Evolutionary conservation across 2,113 vertebrate species (phyloP), one percentile per base, ranked within the genome.

Genomic region (Odobenus rosmarus): DNA sequence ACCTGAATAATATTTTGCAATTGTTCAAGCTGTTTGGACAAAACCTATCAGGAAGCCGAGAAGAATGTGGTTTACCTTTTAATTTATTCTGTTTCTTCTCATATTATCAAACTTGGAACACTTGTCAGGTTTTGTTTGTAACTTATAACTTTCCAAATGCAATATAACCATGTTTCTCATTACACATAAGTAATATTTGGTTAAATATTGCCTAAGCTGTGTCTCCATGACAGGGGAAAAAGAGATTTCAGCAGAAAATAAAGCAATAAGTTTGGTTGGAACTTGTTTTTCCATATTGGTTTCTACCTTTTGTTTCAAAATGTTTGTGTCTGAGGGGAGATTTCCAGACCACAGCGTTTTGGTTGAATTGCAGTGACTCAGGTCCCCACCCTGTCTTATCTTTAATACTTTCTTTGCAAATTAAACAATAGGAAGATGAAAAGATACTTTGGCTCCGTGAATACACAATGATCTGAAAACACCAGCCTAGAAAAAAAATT

Each of bases 261-360:
- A 97, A 97, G 72, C 92, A 97, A 91, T 93, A 85, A 93, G 94
- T 96, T 97, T 88, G 26, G 57, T 33, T 96, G 92, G 79, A 97
- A 98, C 67, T 76, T 94, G 62, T 82, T 95, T 90, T 95, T 88
- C 92, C 93, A 92, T 92, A 71, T 80, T 95, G 79, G 53, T 97
- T 95, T 97, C 82, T 83, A 81, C 92, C 62, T 96, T 96, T 96
- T 90, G 74, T 93, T 97, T 96, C 49, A 93, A 88, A 84, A 96
- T 53, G 39, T 85, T 95, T 94, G 49, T 89, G n/a, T 95, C 83
- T 83, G 67, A 88, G 46, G 49, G 86, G 77, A 96, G 69, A 88
- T 95, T 97, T 96, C 86, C 84, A 96, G 93, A 95, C 77, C 77
- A 61, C 74, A 89, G 71, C 31, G 62, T 86, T 91, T 90, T 74